Conservation (phyloP, 2,113 vertebrate genomes). For the Lepidothrix coronata region DNA sequence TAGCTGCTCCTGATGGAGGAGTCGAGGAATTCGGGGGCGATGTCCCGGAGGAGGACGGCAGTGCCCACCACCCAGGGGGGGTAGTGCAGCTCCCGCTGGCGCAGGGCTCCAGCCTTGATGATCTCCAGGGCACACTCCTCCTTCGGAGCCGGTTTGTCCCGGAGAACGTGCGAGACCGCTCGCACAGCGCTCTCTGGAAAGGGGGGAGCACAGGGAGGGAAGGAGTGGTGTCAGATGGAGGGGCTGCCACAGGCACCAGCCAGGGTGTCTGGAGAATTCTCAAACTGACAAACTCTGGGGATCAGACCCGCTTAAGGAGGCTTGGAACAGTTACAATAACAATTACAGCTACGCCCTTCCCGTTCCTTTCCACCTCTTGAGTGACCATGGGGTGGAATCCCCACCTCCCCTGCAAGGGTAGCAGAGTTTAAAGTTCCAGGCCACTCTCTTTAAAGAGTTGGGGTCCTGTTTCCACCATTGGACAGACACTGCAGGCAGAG, state of each 20-base stretch:
- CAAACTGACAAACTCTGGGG: accelerated
- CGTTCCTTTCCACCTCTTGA: background rate
- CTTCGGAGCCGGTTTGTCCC: background rate
- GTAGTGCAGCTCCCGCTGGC: conserved; percentile 69
- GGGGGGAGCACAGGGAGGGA: background rate
- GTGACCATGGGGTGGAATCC: background rate
- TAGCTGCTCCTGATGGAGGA: background rate
- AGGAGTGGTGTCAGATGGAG: accelerated
- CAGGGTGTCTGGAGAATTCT: background rate
- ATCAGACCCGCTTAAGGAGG: background rate
- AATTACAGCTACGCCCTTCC: accelerated
- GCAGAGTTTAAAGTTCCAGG: background rate
- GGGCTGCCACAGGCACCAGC: background rate
- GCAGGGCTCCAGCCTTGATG: conserved; percentile 63
- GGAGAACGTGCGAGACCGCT: background rate
- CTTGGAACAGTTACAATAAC: background rate
- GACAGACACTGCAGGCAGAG: background rate
- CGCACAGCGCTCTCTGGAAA: conserved; percentile 61
- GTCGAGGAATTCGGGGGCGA: conserved; percentile 58
- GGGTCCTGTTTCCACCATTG: accelerated
- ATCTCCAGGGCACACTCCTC: conserved; percentile 78
- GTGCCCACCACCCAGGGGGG: accelerated
- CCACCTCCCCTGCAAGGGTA: background rate
- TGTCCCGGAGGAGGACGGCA: background rate
- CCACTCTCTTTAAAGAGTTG: accelerated